phyloP scores from a whole-genome alignment of 2,888 invertebrate genomes.

The Trichogramma evanescens region DNA sequence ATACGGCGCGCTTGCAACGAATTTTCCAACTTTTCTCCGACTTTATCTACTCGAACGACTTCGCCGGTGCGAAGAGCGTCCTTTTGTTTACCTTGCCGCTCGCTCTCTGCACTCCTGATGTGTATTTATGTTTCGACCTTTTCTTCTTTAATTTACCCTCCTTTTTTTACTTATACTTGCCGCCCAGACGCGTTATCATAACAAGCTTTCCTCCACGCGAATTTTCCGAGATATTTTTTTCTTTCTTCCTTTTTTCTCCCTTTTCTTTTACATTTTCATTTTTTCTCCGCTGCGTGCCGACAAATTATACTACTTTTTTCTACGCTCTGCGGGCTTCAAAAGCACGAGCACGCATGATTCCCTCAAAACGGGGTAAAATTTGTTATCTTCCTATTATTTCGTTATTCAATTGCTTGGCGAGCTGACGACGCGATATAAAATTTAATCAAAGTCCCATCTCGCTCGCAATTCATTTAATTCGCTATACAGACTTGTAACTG shows the following conservation, averaged over 20 bases:
- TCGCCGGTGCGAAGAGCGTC: constrained; percentile 11
- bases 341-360: too few relatives aligned
- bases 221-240: background rate
- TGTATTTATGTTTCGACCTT: constrained; percentile 17
- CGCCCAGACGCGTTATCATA: background rate
- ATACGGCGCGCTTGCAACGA: background rate
- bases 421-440: too few relatives aligned
- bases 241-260: constrained; percentile 5
- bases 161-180: constrained; percentile 2
- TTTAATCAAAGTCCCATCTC: too few relatives aligned
- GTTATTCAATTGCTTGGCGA: too few relatives aligned
- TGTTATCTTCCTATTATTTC: too few relatives aligned
- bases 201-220: background rate
- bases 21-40: constrained; percentile 22
- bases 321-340: too few relatives aligned
- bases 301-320: too few relatives aligned
- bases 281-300: too few relatives aligned
- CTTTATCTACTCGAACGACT: constrained; percentile 24
- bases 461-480: too few relatives aligned
- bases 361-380: too few relatives aligned
- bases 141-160: constrained; percentile 8
- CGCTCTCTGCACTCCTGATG: background rate
- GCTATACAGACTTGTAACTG: too few relatives aligned
- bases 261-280: constrained; percentile 1
- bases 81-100: constrained; percentile 15